Conservation (phyloP, 1,140 invertebrate genomes). For the Steinernema khuongi region DNA sequence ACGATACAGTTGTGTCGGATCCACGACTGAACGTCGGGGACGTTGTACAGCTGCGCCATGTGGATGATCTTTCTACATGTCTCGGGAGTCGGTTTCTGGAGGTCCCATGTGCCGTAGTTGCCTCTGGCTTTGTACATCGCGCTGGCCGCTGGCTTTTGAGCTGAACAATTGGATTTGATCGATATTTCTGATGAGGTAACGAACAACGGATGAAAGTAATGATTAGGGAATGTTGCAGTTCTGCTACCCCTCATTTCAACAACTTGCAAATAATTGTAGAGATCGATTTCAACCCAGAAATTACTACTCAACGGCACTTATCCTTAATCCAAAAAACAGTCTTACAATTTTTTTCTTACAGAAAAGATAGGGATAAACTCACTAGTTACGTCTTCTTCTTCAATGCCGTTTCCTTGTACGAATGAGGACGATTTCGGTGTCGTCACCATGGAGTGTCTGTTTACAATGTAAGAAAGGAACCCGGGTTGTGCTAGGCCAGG, state of each 20-base stretch:
- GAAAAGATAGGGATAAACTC: conserved; percentile 6
- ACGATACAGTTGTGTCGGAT: conserved; percentile 23
- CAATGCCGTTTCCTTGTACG: conserved; percentile 10
- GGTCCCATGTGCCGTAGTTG: background rate
- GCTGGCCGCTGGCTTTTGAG: background rate
- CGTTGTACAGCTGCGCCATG: background rate
- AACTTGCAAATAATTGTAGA: no score
- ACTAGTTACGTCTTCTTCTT: conserved; percentile 20
- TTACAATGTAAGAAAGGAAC: background rate
- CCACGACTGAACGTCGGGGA: conserved; percentile 5
- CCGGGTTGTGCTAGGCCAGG: background rate
- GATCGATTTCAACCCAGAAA: no score
- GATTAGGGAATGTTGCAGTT: background rate
- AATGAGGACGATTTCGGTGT: background rate
- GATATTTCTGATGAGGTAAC: no score
- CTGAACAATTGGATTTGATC: background rate
- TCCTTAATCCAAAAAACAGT: no score
- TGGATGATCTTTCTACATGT: conserved; percentile 7
- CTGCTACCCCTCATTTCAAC: no score
- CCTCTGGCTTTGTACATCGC: background rate
- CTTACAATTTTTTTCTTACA: background rate
- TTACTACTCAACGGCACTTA: no score
- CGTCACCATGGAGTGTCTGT: background rate
- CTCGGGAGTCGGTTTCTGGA: conserved; percentile 14
- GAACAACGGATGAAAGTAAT: no score